phyloP scores from a whole-genome alignment of 64 coral and sea anemone species.

The Montipora capricornis region DNA sequence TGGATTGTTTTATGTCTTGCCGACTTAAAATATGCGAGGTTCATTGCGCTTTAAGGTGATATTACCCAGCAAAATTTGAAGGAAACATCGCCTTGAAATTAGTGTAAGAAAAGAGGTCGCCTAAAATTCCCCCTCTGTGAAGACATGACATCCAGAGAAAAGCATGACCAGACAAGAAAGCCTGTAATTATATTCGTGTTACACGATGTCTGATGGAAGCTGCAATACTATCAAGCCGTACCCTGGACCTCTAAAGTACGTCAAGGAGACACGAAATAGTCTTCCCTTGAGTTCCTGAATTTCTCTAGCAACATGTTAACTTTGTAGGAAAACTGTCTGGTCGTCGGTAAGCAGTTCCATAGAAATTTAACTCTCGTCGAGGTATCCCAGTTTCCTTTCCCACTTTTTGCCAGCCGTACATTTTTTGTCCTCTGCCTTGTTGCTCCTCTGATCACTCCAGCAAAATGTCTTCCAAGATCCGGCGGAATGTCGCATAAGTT shows the following conservation, averaged over 20 bases:
- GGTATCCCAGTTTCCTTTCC: not conserved
- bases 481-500: conserved; percentile 20
- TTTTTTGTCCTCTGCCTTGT: not conserved
- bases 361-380: not conserved
- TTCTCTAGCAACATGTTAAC: not conserved
- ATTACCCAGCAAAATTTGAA: no score
- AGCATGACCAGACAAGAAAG: not conserved
- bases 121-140: no score
- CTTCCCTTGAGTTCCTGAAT: conserved; percentile 10
- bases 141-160: not conserved
- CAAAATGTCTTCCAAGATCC: conserved; percentile 1
- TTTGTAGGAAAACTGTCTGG: conserved; percentile 10
- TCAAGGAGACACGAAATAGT: conserved; percentile 5
- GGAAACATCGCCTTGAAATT: no score
- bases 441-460: not conserved
- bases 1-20: no score
- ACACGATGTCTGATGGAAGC: conserved; percentile 19
- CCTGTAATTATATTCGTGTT: not conserved
- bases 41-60: no score
- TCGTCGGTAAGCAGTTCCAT: not conserved
- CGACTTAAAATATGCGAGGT: no score
- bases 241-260: not conserved
- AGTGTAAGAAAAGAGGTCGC: no score
- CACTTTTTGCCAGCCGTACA: conserved; percentile 16
- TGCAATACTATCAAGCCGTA: conserved; percentile 23